Evolutionary conservation across 2,113 vertebrate species (phyloP).

Genomic region (Butorides virescens): DNA sequence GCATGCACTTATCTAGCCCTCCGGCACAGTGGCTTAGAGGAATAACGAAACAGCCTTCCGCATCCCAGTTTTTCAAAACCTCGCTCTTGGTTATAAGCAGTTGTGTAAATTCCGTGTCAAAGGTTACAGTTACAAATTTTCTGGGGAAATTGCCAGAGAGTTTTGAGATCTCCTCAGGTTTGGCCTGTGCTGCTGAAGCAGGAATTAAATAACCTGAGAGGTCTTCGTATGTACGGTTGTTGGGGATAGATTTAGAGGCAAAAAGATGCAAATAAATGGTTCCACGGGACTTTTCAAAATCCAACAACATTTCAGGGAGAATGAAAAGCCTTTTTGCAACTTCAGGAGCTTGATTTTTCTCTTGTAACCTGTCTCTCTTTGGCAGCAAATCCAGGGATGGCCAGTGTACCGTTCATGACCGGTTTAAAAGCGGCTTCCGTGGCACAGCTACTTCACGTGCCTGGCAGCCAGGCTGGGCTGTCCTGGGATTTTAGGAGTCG

Average conservation of each 20-base stretch:
- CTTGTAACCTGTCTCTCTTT: not conserved
- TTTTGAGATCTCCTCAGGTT: not conserved
- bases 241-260: not conserved
- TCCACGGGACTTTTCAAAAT: not conserved
- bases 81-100: not conserved
- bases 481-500: not conserved
- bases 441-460: not conserved
- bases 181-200: not conserved
- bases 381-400: not conserved
- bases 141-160: not conserved
- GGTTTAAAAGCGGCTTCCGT: not conserved
- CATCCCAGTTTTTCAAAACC: not conserved
- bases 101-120: not conserved
- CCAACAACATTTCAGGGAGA: not conserved
- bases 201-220: not conserved
- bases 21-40: not conserved
- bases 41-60: not conserved
- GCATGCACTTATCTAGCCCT: not conserved
- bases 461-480: not conserved
- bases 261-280: not conserved
- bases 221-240: rapidly evolving
- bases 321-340: not conserved
- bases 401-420: too few species aligned
- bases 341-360: not conserved
- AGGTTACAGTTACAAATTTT: not conserved